These are phyloP conservation scores for Drosophila tripunctata DNA, from an alignment of 2,888 invertebrate genomes.

Conservation along the genomic window DNA sequence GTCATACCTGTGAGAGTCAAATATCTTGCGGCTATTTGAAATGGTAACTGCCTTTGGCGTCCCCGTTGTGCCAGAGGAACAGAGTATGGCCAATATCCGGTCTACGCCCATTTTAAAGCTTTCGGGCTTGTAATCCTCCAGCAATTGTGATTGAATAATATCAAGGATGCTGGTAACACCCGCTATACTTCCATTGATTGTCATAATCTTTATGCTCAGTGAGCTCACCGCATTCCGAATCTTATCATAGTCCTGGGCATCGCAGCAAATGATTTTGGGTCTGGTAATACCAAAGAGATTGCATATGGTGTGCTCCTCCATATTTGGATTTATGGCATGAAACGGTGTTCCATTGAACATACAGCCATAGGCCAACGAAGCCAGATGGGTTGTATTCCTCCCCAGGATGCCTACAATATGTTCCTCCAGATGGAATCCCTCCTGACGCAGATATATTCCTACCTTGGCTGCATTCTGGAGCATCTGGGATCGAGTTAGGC, in stretches of 20 bases:
- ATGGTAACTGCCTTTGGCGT: conserved; percentile 79
- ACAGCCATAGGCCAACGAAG: conserved; percentile 69
- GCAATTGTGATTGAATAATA: conserved; percentile 35
- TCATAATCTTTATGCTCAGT: conserved; percentile 34
- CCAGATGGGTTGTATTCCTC: conserved; percentile 67
- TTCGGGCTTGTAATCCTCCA: conserved; percentile 39
- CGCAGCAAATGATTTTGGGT: conserved; percentile 73
- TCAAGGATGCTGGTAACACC: conserved; percentile 41
- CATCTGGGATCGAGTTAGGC: conserved; percentile 58
- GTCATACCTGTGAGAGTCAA: conserved; percentile 56
- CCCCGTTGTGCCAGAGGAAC: conserved; percentile 83
- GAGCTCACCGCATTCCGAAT: conserved; percentile 40
- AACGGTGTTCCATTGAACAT: conserved; percentile 73
- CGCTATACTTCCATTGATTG: conserved; percentile 33
- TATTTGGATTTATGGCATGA: conserved; percentile 65
- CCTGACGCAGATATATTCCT: conserved; percentile 49
- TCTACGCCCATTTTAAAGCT: conserved; percentile 48
- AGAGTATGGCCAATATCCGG: conserved; percentile 74
- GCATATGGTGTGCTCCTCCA: conserved; percentile 56
- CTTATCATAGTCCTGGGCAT: conserved; percentile 63
- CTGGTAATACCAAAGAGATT: conserved; percentile 64
- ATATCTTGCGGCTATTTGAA: conserved; percentile 62
- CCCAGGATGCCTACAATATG: conserved; percentile 73
- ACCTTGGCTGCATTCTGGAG: conserved; percentile 61
- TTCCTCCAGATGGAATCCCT: conserved; percentile 50